Conservation (phyloP, 2,888 invertebrate genomes). For the Microchrysa polita region DNA sequence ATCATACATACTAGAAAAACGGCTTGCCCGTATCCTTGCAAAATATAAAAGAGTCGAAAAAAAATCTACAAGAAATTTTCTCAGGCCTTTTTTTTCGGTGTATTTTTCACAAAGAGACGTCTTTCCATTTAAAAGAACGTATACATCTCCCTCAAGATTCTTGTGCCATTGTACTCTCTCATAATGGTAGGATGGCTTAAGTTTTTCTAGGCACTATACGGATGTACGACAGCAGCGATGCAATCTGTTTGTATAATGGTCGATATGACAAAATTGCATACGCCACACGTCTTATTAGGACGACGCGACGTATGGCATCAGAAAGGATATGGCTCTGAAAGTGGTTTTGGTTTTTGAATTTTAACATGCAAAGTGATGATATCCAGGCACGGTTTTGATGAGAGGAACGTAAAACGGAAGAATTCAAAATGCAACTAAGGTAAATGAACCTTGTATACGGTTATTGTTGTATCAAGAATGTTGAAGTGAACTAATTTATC, state of each 20-base stretch:
- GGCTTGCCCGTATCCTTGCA: neutral
- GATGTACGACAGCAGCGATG: neutral
- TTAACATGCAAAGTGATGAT: slow-evolving; percentile 25
- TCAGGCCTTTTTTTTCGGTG: slow-evolving; percentile 22
- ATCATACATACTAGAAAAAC: slow-evolving; percentile 18
- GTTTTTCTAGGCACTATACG: slow-evolving; percentile 24
- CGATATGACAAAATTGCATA: slow-evolving; percentile 15
- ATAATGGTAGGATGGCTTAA: slow-evolving; percentile 29
- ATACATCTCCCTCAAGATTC: slow-evolving; percentile 21
- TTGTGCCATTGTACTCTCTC: slow-evolving; percentile 28
- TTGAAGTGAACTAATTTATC: no score
- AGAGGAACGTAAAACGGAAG: neutral
- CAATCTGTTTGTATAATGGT: neutral
- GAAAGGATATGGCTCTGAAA: neutral
- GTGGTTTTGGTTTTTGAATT: slow-evolving; percentile 25
- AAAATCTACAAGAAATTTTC: slow-evolving; percentile 15
- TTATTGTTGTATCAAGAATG: slow-evolving; percentile 23
- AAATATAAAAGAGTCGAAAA: neutral
- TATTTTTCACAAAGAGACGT: slow-evolving; percentile 27
- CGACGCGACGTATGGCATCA: slow-evolving; percentile 6
- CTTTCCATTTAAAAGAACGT: slow-evolving; percentile 24
- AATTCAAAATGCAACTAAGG: neutral
- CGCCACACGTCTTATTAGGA: no score
- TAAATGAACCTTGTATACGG: slow-evolving; percentile 20
- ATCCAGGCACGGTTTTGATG: slow-evolving; percentile 19